Conservation (phyloP, 2,113 vertebrate species). For the Ploceus nigricollis region DNA sequence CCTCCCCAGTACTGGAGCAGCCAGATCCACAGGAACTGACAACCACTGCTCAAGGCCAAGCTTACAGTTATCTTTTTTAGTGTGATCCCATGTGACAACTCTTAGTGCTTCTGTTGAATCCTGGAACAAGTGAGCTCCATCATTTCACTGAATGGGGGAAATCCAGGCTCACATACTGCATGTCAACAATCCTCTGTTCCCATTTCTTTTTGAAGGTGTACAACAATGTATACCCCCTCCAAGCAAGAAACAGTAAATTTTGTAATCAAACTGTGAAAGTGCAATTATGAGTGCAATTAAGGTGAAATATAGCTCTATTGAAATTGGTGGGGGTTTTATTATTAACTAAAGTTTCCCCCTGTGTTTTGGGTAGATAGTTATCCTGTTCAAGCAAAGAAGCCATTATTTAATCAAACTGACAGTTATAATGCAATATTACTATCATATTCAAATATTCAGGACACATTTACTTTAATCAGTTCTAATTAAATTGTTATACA, state of each 20-base stretch:
- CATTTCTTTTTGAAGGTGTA: background rate
- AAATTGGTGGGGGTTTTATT: constrained; percentile 26
- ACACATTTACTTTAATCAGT: constrained; percentile 15
- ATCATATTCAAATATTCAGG: background rate
- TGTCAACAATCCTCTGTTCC: background rate
- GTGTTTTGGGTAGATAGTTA: background rate
- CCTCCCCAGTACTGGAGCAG: background rate
- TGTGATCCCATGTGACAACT: background rate
- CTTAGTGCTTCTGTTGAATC: background rate
- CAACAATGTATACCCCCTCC: background rate
- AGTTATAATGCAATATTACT: background rate
- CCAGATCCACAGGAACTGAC: background rate
- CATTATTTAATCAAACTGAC: constrained; percentile 6
- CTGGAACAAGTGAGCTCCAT: background rate
- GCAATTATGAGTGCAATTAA: constrained; percentile 5
- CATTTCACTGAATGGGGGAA: background rate
- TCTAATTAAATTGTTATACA: constrained; percentile 15
- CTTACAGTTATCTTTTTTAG: background rate
- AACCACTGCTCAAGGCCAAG: background rate
- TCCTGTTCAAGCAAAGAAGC: background rate
- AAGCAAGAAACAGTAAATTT: background rate
- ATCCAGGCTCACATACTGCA: background rate
- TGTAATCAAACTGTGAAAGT: constrained; percentile 1
- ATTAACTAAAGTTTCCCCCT: constrained; percentile 33
- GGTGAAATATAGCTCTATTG: constrained; percentile 52